These are phyloP conservation scores for Phyto melanocephala DNA, from an alignment of 2,888 invertebrate genomes.

Conservation along the genomic window DNA sequence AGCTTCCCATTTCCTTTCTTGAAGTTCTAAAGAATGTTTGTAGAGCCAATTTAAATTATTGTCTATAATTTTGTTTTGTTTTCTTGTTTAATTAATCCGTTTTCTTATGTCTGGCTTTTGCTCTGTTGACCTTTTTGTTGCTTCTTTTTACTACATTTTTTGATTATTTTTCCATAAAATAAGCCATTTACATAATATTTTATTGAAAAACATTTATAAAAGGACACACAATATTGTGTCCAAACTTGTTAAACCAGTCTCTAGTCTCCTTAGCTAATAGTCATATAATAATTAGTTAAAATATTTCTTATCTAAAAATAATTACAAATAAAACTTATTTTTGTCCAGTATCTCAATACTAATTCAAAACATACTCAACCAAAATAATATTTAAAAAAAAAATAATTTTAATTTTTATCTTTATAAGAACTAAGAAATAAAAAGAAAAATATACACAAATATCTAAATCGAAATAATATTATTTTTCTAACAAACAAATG, in stretches of 20 bases:
- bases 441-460: conserved; percentile 1
- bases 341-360: background rate
- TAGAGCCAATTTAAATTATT: too few species aligned
- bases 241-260: background rate
- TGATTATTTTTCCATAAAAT: too few species aligned
- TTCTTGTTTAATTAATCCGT: too few species aligned
- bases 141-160: too few species aligned
- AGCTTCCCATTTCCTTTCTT: too few species aligned
- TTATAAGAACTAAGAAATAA: background rate
- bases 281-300: too few species aligned
- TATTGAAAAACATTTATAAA: background rate
- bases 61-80: too few species aligned
- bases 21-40: too few species aligned
- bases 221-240: too few species aligned
- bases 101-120: too few species aligned
- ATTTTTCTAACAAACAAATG: background rate
- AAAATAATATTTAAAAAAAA: background rate
- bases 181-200: background rate
- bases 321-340: conserved; percentile 19
- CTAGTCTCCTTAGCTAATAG: too few species aligned
- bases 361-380: background rate
- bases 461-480: conserved; percentile 16
- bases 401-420: conserved; percentile 30
- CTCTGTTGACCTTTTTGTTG: too few species aligned
- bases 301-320: background rate